Evolutionary conservation across 1,140 invertebrate species (phyloP).

Genomic region (Lutraria rhynchaena): DNA sequence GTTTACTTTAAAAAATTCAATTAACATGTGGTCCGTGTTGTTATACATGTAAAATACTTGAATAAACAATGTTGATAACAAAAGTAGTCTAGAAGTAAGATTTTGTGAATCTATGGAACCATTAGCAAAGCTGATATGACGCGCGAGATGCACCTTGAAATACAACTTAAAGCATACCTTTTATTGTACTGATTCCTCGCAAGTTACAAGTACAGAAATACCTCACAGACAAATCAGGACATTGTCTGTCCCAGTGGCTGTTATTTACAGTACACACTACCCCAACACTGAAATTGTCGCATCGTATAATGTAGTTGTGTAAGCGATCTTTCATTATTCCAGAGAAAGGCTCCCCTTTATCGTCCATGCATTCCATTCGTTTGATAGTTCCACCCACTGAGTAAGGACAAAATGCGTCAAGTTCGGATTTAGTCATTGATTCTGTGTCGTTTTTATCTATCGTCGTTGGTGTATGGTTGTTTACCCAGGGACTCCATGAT

Average conservation of each 20-base stretch:
- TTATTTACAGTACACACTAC: neutral
- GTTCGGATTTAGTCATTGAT: neutral
- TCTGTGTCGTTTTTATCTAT: neutral
- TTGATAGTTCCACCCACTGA: neutral
- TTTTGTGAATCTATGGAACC: no score
- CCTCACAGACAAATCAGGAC: slow-evolving; percentile 19
- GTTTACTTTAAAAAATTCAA: no score
- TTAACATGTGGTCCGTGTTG: no score
- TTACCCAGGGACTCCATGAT: neutral
- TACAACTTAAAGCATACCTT: neutral
- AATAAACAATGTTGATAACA: no score
- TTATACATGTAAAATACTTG: no score
- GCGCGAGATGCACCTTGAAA: no score
- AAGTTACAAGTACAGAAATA: slow-evolving; percentile 9
- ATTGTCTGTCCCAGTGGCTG: neutral
- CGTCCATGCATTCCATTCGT: slow-evolving; percentile 14
- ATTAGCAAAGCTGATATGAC: no score
- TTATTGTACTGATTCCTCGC: neutral
- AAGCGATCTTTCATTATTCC: neutral
- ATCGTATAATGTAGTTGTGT: neutral
- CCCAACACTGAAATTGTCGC: slow-evolving; percentile 1
- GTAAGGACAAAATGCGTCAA: slow-evolving; percentile 2
- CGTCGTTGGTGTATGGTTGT: neutral
- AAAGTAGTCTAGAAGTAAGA: no score
- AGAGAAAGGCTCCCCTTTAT: slow-evolving; percentile 20